Conservation (phyloP, 2,113 vertebrate species). For the Pontoporia blainvillei region DNA sequence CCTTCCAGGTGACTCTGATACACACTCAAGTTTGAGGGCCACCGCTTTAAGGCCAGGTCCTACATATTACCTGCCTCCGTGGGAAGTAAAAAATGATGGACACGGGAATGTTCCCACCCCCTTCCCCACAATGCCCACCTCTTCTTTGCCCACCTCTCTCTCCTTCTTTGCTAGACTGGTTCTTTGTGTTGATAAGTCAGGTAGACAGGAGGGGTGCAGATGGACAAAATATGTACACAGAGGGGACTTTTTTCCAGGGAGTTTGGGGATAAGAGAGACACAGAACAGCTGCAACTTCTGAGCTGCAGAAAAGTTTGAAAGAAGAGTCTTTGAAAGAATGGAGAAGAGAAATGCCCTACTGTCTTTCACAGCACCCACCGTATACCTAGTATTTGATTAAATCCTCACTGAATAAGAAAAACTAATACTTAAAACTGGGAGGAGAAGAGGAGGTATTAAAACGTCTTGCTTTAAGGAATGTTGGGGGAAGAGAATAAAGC, state of each 20-base stretch:
- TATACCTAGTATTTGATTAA: background rate
- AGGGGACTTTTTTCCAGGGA: background rate
- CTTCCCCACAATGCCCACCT: background rate
- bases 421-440: background rate
- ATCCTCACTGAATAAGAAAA: background rate
- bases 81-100: background rate
- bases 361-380: background rate
- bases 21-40: background rate
- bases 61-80: background rate
- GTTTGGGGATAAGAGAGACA: background rate
- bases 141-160: background rate
- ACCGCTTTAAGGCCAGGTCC: background rate
- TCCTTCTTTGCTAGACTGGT: background rate
- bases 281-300: background rate
- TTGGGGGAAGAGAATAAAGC: background rate
- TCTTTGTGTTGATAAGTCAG: background rate
- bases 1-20: background rate
- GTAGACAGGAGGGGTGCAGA: background rate
- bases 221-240: background rate
- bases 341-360: background rate
- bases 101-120: background rate
- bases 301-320: background rate
- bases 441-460: background rate
- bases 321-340: background rate
- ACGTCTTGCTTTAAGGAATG: constrained; percentile 4